phyloP scores from a whole-genome alignment of 2,113 vertebrate species.

The Anguilla japonica region DNA sequence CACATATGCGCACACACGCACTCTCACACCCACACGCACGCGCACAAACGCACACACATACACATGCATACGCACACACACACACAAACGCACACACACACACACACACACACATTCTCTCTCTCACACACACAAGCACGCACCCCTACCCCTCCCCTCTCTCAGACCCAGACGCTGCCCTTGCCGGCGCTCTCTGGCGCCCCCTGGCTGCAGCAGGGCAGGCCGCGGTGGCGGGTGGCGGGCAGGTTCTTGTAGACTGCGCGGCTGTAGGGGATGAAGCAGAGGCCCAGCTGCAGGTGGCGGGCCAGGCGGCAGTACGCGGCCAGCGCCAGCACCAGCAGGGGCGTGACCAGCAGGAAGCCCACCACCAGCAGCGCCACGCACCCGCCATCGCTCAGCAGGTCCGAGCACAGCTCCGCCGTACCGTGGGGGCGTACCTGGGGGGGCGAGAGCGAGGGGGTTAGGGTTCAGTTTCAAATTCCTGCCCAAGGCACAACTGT shows the following conservation, averaged over 20 bases:
- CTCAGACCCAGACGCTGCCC: slow-evolving; percentile 81
- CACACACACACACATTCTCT: neutral
- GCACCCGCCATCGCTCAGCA: slow-evolving; percentile 77
- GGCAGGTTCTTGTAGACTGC: slow-evolving; percentile 82
- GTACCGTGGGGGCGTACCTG: slow-evolving; percentile 76
- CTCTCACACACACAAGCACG: too few relatives aligned
- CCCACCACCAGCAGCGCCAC: slow-evolving; percentile 83
- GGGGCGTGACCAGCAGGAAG: slow-evolving; percentile 79
- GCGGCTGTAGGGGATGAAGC: slow-evolving; percentile 87
- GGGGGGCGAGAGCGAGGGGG: too few relatives aligned
- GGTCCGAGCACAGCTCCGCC: slow-evolving; percentile 72
- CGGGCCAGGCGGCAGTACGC: slow-evolving; percentile 84
- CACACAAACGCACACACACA: neutral
- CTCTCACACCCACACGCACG: too few relatives aligned
- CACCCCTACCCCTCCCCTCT: neutral
- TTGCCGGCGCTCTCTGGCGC: slow-evolving; percentile 59
- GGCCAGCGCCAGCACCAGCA: slow-evolving; percentile 82
- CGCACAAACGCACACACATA: too few relatives aligned
- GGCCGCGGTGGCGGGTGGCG: slow-evolving; percentile 43
- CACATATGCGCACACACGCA: too few relatives aligned
- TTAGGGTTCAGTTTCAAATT: too few relatives aligned
- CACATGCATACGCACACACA: slow-evolving; percentile 1
- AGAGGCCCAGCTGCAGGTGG: slow-evolving; percentile 81
- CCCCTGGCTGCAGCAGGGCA: slow-evolving; percentile 62
- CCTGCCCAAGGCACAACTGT: too few relatives aligned